Conservation (phyloP, 2,797 vertebrate species). For the Epinephelus malabaricus region DNA sequence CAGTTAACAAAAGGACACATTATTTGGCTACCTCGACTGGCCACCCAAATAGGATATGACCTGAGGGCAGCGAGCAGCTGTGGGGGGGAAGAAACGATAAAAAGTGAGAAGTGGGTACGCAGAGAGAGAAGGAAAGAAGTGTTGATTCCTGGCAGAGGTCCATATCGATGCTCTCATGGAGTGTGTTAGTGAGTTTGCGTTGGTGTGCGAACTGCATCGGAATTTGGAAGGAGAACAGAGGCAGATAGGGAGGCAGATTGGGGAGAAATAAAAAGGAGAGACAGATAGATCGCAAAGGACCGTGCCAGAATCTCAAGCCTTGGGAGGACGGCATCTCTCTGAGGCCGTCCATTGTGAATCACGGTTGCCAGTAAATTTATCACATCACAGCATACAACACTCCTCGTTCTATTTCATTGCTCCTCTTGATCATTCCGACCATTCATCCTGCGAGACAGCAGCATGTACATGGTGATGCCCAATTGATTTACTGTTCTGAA, state of each 20-base stretch:
- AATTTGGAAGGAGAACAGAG: conserved; percentile 67
- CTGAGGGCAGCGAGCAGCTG: conserved; percentile 26
- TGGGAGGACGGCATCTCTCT: conserved; percentile 39
- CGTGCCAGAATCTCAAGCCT: conserved; percentile 54
- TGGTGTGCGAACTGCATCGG: conserved; percentile 50
- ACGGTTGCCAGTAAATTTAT: conserved; percentile 51
- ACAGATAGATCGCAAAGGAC: conserved; percentile 45
- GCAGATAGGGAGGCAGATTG: conserved; percentile 49
- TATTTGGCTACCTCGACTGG: conserved; percentile 15
- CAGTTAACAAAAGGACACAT: conserved; percentile 36
- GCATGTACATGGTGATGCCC: conserved; percentile 46
- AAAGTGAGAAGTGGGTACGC: conserved; percentile 7
- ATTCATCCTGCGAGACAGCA: conserved; percentile 44
- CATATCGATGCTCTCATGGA: conserved; percentile 34
- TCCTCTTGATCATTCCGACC: conserved; percentile 55
- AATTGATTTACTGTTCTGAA: conserved; percentile 60
- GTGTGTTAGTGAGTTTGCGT: conserved; percentile 41
- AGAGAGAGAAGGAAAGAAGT: conserved; percentile 8
- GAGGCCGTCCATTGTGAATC: conserved; percentile 51
- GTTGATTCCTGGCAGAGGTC: conserved; percentile 49
- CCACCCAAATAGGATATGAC: conserved; percentile 29
- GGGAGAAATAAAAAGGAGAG: conserved; percentile 55
- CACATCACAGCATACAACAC: conserved; percentile 44
- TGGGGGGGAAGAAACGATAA: conserved; percentile 9
- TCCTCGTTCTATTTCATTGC: conserved; percentile 50